Evolutionary conservation across 2,888 invertebrate genomes (phyloP).

Genomic region (Eudasyphora cyanicolor): DNA sequence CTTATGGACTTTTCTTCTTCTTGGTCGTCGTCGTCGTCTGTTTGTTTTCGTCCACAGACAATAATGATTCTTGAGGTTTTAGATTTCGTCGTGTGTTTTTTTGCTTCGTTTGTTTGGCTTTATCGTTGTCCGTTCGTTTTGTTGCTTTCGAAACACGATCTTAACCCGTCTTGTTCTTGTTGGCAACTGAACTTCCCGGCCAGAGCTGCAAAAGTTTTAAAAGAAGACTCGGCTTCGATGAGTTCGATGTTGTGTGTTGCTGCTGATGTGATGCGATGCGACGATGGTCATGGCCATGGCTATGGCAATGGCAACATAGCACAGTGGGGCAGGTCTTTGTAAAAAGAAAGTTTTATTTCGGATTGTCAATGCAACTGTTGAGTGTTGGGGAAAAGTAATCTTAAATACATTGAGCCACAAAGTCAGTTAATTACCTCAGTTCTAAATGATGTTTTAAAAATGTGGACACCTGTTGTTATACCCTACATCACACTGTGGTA

Average conservation of each 20-base stretch:
- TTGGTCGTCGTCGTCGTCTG: too few species aligned
- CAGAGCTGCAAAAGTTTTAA: conserved; percentile 61
- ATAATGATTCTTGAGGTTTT: conserved; percentile 21
- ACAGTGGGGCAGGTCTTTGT: too few species aligned
- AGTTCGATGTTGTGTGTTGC: not conserved
- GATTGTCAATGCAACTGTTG: too few species aligned
- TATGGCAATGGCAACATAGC: not conserved
- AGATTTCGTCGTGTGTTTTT: conserved; percentile 24
- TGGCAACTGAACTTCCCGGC: conserved; percentile 61
- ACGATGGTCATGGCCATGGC: conserved; percentile 7
- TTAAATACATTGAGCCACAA: too few species aligned
- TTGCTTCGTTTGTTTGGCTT: not conserved
- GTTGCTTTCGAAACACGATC: conserved; percentile 52
- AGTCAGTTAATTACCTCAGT: too few species aligned
- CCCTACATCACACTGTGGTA: too few species aligned
- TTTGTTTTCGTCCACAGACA: not conserved
- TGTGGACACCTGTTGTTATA: too few species aligned
- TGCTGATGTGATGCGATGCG: too few species aligned
- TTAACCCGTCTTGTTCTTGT: conserved; percentile 65
- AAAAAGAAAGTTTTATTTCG: too few species aligned
- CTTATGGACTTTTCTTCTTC: conserved; percentile 12
- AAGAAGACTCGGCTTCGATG: conserved; percentile 41
- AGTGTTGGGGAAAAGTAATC: too few species aligned
- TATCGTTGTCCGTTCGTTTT: conserved; percentile 30
- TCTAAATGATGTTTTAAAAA: too few species aligned